Evolutionary conservation across 2,797 vertebrate species (phyloP).

Genomic region (Pitangus sulphuratus): DNA sequence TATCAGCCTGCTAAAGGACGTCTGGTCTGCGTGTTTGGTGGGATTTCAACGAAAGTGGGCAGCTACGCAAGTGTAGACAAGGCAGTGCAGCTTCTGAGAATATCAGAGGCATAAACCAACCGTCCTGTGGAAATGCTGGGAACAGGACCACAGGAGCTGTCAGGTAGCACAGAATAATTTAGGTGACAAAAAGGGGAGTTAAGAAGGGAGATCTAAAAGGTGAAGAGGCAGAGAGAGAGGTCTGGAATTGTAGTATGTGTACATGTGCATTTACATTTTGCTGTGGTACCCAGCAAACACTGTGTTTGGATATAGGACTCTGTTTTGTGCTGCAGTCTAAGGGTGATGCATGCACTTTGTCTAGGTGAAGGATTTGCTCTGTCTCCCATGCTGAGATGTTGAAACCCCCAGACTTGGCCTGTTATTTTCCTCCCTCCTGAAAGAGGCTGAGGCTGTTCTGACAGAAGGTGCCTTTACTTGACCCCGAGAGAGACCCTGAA

Average conservation of each 20-base stretch:
- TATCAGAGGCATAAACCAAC: neutral
- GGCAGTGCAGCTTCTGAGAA: neutral
- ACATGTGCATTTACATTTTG: neutral
- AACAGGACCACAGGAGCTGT: neutral
- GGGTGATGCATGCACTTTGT: neutral
- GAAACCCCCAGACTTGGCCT: neutral
- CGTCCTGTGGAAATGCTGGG: neutral
- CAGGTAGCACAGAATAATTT: neutral
- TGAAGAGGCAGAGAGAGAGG: neutral
- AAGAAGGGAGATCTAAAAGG: neutral
- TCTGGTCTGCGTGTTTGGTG: neutral
- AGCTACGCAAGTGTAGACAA: neutral
- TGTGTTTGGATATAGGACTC: neutral
- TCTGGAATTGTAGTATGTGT: neutral
- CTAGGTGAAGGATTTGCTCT: neutral
- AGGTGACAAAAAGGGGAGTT: neutral
- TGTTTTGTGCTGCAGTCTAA: neutral
- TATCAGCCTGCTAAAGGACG: neutral
- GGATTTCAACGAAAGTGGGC: neutral
- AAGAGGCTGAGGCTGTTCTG: neutral
- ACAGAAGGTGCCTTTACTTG: accelerated
- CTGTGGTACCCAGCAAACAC: neutral
- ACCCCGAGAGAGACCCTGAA: neutral
- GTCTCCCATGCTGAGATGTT: neutral
- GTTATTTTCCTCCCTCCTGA: neutral